Evolutionary conservation across 2,797 vertebrate genomes (phyloP).

Genomic region (Hippoglossus hippoglossus): DNA sequence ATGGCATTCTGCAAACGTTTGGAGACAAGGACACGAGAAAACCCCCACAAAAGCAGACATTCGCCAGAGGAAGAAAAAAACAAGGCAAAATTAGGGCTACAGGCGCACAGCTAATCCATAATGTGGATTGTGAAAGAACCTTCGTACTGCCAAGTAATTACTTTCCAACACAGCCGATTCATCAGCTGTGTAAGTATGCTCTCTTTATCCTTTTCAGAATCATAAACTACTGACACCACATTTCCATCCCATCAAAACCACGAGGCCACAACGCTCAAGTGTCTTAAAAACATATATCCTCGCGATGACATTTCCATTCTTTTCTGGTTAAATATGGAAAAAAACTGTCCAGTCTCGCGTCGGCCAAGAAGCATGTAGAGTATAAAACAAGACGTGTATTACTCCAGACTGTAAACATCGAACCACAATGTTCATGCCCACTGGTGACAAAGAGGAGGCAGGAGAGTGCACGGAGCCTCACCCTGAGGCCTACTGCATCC

Average conservation of each 20-base stretch:
- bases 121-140: slow-evolving; percentile 37
- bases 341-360: slow-evolving; percentile 20
- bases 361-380: slow-evolving; percentile 17
- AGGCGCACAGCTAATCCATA: slow-evolving; percentile 46
- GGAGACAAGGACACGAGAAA: slow-evolving; percentile 16
- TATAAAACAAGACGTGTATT: slow-evolving; percentile 18
- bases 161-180: slow-evolving; percentile 47
- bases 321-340: slow-evolving; percentile 41
- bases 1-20: slow-evolving; percentile 44
- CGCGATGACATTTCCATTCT: slow-evolving; percentile 45
- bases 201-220: slow-evolving; percentile 36
- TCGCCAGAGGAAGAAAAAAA: slow-evolving; percentile 16
- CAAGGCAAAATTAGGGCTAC: slow-evolving; percentile 27
- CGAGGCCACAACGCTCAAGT: slow-evolving; percentile 45
- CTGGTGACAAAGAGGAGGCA: slow-evolving; percentile 52
- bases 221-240: slow-evolving; percentile 49
- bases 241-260: slow-evolving; percentile 50
- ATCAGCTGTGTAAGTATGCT: slow-evolving; percentile 26
- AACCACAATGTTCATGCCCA: slow-evolving; percentile 26
- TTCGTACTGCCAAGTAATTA: slow-evolving; percentile 48
- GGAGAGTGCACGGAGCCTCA: slow-evolving; percentile 53
- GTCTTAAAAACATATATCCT: slow-evolving; percentile 37
- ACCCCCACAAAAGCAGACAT: slow-evolving; percentile 16
- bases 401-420: slow-evolving; percentile 38
- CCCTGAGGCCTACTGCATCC: slow-evolving; percentile 75